Base-by-base conservation (phyloP, 2,797 vertebrate species). In the Chanos chanos region DNA sequence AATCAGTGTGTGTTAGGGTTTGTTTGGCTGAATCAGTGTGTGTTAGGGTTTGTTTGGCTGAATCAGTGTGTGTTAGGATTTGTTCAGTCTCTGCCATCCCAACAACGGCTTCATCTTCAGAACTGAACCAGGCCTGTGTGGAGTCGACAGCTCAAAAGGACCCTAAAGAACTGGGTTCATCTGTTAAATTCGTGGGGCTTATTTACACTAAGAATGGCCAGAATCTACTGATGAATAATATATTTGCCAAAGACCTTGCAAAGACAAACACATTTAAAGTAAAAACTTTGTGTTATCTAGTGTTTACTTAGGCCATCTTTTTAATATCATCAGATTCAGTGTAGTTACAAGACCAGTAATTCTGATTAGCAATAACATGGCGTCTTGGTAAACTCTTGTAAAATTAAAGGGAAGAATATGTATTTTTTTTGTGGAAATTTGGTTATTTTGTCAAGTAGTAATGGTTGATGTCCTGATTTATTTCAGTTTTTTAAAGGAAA, bases 291-390 rank as follows among this genome's bases (percentile, higher is more conserved):
- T 81, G 83, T 82, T 80, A 82, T 86, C 54, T 34, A 70, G 52
- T 80, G 72, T 83, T 79, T 83, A 75, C 71, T 54, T 1, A 48
- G 71, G 70, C 77, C 80, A 80, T 82, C 77, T 77, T 66, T 56
- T 68, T 83, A 86, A 86, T 78, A 89, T 86, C 87, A 85, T 83
- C 89, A 83, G 81, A 86, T 89, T 52, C 31, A 36, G 19, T n/a
- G 6, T 1, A 12, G 9, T 51, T 34, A 36, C 19, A 12, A 3
- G 13, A 49, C 40, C 8, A 40, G 40, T 39, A 43, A 16, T 22
- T 41, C 2, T 44, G 47, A 81, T 75, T n/a, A n/a, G n/a, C n/a
- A n/a, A n/a, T n/a, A n/a, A n/a, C n/a, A n/a, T n/a, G n/a, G n/a
- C n/a, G n/a, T n/a, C n/a, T n/a, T n/a, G n/a, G n/a, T n/a, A n/a